Evolutionary conservation across 2,113 vertebrate species (phyloP).

Genomic region (Heterochromis multidens): DNA sequence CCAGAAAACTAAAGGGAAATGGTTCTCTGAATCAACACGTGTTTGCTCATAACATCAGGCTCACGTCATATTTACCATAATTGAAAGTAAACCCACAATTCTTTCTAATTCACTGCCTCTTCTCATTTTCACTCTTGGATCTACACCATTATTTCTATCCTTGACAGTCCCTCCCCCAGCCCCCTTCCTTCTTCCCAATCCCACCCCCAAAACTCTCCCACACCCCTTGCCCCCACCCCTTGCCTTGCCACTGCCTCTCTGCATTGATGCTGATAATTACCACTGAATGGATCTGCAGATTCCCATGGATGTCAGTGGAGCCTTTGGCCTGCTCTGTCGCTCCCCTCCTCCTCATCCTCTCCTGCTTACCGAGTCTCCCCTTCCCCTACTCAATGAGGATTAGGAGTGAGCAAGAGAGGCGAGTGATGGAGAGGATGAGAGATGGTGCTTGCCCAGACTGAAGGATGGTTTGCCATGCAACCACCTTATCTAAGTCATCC

Average conservation of each 20-base stretch:
- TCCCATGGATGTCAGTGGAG: constrained; percentile 74
- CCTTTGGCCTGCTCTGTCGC: constrained; percentile 70
- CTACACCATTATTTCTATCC: constrained; percentile 22
- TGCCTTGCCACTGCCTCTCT: constrained; percentile 56
- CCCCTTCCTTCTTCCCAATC: background rate
- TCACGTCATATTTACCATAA: constrained; percentile 11
- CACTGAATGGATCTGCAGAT: constrained; percentile 77
- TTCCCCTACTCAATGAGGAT: constrained; percentile 67
- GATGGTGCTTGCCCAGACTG: constrained; percentile 41
- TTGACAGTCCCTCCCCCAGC: background rate
- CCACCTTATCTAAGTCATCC: constrained; percentile 40
- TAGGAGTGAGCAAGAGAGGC: constrained; percentile 52
- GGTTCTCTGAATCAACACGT: constrained; percentile 2
- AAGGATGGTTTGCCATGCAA: constrained; percentile 53
- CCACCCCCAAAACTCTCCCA: constrained; percentile 53
- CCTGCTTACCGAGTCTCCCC: constrained; percentile 50
- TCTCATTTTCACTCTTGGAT: constrained; percentile 13
- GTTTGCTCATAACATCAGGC: constrained; percentile 23
- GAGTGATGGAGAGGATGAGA: constrained; percentile 57
- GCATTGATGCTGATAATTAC: constrained; percentile 81
- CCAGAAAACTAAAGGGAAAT: constrained; percentile 13
- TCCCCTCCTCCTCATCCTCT: constrained; percentile 51
- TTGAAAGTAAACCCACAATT: background rate
- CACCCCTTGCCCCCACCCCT: constrained; percentile 56
- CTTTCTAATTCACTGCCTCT: constrained; percentile 3